Conservation (phyloP, 2,113 vertebrate genomes). For the Thalassarche chlororhynchos region DNA sequence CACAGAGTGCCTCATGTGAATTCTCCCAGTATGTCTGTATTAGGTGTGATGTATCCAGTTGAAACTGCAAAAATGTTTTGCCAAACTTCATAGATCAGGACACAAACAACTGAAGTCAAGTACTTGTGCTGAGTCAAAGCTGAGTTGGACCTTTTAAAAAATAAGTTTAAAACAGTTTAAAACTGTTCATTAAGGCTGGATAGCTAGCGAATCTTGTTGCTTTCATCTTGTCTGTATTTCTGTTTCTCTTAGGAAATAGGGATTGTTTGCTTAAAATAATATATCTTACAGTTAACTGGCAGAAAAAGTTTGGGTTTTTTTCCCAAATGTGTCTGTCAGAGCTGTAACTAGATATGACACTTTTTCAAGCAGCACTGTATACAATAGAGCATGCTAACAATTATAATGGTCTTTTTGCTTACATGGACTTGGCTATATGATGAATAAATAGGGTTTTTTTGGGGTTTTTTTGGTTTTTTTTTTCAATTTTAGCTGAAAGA, state of each 20-base stretch:
- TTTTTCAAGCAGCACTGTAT: neutral
- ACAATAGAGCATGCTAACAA: no score
- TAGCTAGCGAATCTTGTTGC: neutral
- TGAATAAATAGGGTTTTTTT: neutral
- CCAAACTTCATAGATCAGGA: neutral
- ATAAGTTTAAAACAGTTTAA: neutral
- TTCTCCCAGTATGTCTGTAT: neutral
- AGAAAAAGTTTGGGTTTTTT: neutral
- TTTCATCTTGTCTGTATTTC: neutral
- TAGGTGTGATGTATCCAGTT: neutral
- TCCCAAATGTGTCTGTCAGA: neutral
- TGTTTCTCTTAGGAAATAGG: neutral
- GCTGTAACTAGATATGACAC: neutral
- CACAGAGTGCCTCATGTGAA: neutral
- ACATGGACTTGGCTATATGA: neutral
- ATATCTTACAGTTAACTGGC: neutral
- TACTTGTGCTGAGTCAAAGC: neutral
- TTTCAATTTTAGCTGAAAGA: neutral
- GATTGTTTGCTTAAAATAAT: neutral
- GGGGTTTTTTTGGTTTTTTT: neutral
- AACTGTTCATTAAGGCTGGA: neutral
- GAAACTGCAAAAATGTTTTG: neutral
- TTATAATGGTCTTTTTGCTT: neutral
- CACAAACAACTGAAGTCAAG: neutral
- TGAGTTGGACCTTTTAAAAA: neutral